These are phyloP conservation scores for Falco columbarius DNA, from an alignment of 2,797 vertebrate species.

Conservation along the genomic window DNA sequence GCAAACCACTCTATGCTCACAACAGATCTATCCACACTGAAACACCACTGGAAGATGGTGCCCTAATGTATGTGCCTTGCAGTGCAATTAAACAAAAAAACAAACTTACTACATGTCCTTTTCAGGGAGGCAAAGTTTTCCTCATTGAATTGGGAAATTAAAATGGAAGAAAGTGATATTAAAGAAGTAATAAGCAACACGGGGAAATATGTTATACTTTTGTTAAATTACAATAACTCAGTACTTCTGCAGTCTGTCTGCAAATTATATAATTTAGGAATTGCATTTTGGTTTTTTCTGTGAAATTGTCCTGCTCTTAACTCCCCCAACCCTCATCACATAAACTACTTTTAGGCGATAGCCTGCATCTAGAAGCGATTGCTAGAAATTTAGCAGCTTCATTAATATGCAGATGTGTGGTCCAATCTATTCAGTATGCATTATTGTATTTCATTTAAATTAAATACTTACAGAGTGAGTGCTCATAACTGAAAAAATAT, in stretches of 20 bases:
- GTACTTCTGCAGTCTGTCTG: neutral
- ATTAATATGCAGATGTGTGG: slow-evolving; percentile 54
- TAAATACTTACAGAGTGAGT: slow-evolving; percentile 54
- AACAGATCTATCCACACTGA: neutral
- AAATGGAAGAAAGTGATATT: neutral
- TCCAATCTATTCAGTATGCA: slow-evolving; percentile 47
- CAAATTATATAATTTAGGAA: slow-evolving; percentile 31
- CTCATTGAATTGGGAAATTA: neutral
- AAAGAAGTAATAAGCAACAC: neutral
- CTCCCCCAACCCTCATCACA: neutral
- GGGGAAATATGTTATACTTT: neutral
- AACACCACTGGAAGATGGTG: neutral
- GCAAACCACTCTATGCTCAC: neutral
- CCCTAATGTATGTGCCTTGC: neutral
- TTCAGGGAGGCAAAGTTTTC: neutral
- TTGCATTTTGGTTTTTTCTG: neutral
- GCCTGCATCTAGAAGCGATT: slow-evolving; percentile 20
- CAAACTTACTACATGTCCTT: neutral
- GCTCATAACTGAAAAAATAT: slow-evolving; percentile 68
- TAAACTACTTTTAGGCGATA: slow-evolving; percentile 5
- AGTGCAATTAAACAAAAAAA: neutral
- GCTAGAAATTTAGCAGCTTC: slow-evolving; percentile 37
- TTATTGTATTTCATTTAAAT: slow-evolving; percentile 67
- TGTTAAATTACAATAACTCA: neutral
- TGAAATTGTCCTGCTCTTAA: slow-evolving; percentile 7